Evolutionary conservation across 64 coral and sea anemone species (phyloP), one percentile per base, ranked within the genome.

Genomic region (Stichodactyla mertensii): DNA sequence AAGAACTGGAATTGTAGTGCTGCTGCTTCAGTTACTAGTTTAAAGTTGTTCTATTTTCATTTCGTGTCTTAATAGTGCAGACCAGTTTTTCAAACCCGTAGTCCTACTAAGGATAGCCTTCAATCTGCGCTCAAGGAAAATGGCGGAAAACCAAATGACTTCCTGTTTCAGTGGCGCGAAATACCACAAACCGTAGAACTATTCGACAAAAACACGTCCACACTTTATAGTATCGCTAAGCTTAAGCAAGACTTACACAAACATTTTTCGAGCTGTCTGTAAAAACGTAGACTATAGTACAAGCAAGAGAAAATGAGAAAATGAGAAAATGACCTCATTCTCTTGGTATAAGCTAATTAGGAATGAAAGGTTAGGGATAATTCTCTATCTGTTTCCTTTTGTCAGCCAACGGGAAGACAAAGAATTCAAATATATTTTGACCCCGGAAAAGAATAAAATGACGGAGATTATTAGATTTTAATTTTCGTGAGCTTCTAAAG

Each of bases 371-470:
- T 74, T 74, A 27, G 5, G 69, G 69, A 74, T 11, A 74, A 28
- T 14, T 10, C 69, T 74, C 20, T n/a, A 0, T 31, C 69, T 74
- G 24, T 74, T 74, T 74, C 69, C 69, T 74, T 23, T 74, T 74
- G 69, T 74, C 69, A 31, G 24, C 23, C 9, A 26, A 31, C 69
- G 24, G 69, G 69, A 31, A 74, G 69, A 13, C 69, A 36, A 74
- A 74, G 24, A 74, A 28, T 26, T 74, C 69, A n/a, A 74, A 28
- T 74, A 74, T 74, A 74, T 74, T 74, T 74, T 74, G 69, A 74
- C 69, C 69, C 69, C 69, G 69, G 69, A 74, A 74, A 71, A 74
- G 69, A 66, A 74, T 69, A 69, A 22, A 74, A 74, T 27, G 24
- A 13, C 24, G 4, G 12, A 74, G 69, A 31, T 23, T 11, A 66